Conservation (phyloP, 2,113 vertebrate species). For the Connochaetes taurinus region DNA sequence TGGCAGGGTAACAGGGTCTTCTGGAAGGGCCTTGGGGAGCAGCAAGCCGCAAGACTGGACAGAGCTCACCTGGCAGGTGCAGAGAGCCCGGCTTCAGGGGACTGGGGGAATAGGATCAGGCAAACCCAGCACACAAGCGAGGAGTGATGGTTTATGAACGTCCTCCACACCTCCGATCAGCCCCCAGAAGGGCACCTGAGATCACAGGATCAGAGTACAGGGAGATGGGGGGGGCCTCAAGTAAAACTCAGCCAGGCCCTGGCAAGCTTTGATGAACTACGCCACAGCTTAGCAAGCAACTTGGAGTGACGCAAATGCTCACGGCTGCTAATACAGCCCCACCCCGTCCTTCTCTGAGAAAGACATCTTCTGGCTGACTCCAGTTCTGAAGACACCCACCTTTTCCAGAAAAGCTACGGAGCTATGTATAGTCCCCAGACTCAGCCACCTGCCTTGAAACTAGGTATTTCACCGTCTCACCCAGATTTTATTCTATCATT, state of each 20-base stretch:
- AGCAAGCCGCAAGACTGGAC: background rate
- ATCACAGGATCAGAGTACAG: too few species aligned
- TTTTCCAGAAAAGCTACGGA: background rate
- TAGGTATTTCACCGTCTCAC: background rate
- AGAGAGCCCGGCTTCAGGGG: background rate
- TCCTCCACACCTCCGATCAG: background rate
- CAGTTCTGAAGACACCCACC: background rate
- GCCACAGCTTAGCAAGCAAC: background rate
- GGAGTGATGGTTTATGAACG: background rate
- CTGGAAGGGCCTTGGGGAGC: background rate
- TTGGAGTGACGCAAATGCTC: rapidly evolving
- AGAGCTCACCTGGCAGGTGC: background rate
- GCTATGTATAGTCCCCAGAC: background rate
- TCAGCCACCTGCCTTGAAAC: background rate
- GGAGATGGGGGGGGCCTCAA: background rate
- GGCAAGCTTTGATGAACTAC: background rate
- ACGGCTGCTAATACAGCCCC: too few species aligned
- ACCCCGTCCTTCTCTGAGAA: background rate
- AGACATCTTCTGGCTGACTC: background rate
- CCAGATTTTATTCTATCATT: background rate
- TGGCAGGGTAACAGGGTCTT: too few species aligned
- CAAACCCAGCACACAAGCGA: background rate
- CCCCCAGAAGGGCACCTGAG: background rate
- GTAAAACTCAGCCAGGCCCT: background rate
- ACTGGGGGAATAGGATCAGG: background rate